Percentiles rank a stretch among this genome's conserved stretches.
Evolutionary conservation across 64 coral and sea anemone species (phyloP).

Genomic region (Montipora foliosa): DNA sequence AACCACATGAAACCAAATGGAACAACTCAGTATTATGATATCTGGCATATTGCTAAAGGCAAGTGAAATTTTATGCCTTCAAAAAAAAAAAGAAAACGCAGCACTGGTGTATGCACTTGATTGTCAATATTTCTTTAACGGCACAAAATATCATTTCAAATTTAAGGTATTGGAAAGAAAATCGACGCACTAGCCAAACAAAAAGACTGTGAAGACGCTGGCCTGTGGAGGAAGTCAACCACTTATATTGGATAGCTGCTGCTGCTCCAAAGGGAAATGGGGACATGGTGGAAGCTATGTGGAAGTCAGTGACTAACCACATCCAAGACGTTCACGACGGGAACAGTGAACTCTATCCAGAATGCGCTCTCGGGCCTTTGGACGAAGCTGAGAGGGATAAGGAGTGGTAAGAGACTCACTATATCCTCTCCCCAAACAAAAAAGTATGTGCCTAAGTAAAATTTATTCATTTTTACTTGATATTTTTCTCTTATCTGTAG

Average conservation of each 20-base stretch:
- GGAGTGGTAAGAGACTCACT: background rate
- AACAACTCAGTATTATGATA: background rate
- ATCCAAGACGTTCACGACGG: constrained; percentile 57
- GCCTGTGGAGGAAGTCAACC: constrained; percentile 19
- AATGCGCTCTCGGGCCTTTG: constrained; percentile 56
- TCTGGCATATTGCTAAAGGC: no score
- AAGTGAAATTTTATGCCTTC: no score
- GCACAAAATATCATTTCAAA: no score
- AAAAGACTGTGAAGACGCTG: constrained; percentile 43
- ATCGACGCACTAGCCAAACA: background rate
- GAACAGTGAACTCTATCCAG: constrained; percentile 9
- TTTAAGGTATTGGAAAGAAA: constrained; percentile 31
- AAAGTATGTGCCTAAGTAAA: no score
- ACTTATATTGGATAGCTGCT: constrained; percentile 66
- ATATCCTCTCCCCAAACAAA: background rate
- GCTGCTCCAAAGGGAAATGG: constrained; percentile 50
- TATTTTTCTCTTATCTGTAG: background rate
- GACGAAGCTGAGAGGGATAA: constrained; percentile 31
- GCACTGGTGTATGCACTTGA: no score
- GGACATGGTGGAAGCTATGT: constrained; percentile 65
- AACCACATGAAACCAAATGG: no score
- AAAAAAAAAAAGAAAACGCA: no score
- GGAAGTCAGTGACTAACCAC: constrained; percentile 48
- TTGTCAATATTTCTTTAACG: background rate
- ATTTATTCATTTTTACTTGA: background rate